Percentiles rank a stretch among this genome's conserved stretches.
Evolutionary conservation across 2,113 vertebrate species (phyloP).

Genomic region (Arothron firmamentum): DNA sequence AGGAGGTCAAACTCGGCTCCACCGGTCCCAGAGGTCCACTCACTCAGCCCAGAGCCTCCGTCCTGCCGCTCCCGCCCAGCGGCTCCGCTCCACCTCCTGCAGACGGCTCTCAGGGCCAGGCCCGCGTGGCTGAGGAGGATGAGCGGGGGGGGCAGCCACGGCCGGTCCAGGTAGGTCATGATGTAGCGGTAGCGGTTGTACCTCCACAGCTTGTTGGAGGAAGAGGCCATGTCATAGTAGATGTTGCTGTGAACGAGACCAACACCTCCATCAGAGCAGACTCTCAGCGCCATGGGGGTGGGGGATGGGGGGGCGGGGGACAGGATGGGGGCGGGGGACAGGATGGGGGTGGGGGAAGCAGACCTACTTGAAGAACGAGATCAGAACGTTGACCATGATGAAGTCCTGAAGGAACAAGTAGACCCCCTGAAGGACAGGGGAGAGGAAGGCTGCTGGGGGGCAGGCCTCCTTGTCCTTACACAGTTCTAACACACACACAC

Average conservation of each 20-base stretch:
- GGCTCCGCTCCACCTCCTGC: constrained; percentile 61
- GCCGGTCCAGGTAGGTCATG: constrained; percentile 91
- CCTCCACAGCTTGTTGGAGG: constrained; percentile 91
- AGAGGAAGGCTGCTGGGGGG: constrained; percentile 86
- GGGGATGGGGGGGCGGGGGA: too few species aligned
- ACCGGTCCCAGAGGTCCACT: constrained; percentile 64
- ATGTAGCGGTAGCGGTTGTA: constrained; percentile 96
- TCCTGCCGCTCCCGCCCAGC: constrained; percentile 81
- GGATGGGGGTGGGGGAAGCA: too few species aligned
- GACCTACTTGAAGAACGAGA: constrained; percentile 96
- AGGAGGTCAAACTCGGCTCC: too few species aligned
- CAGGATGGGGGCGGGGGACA: too few species aligned
- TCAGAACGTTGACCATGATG: constrained; percentile 98
- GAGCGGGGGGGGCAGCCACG: constrained; percentile 90
- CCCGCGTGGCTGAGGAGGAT: constrained; percentile 83
- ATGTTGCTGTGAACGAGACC: constrained; percentile 79
- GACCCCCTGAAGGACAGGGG: constrained; percentile 89
- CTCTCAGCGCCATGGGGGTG: too few species aligned
- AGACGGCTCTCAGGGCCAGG: constrained; percentile 74
- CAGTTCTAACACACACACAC: constrained; percentile 63
- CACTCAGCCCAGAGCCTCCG: constrained; percentile 85
- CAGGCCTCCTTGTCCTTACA: constrained; percentile 76
- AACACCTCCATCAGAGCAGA: too few species aligned
- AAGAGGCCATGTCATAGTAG: constrained; percentile 87
- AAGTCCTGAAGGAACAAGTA: constrained; percentile 98